Evolutionary conservation across 2,888 invertebrate species (phyloP).

Genomic region (Hedychridium roseum): DNA sequence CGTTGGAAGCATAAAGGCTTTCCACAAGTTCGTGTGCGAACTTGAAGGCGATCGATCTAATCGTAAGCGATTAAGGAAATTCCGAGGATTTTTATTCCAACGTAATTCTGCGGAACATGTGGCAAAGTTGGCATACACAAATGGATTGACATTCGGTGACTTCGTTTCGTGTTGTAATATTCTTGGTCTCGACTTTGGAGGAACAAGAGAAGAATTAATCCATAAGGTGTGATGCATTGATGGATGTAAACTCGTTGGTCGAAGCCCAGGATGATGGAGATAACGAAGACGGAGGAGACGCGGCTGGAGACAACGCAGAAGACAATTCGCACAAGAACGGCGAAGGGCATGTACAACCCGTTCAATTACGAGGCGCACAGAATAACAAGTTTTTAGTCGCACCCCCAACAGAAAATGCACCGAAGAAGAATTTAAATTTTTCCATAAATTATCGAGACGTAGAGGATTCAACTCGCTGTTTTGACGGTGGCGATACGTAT

Average conservation of each 20-base stretch:
- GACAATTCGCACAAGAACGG: too few relatives aligned
- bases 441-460: background rate
- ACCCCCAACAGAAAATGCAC: background rate
- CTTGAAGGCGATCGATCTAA: background rate
- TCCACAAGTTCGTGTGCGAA: background rate
- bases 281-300: background rate
- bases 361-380: background rate
- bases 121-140: background rate
- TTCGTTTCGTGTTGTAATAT: background rate
- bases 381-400: background rate
- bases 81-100: background rate
- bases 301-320: background rate
- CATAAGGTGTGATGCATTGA: background rate
- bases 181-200: background rate
- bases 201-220: background rate
- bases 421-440: background rate
- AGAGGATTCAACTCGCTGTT: background rate
- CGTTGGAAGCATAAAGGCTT: background rate
- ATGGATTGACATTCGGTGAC: background rate
- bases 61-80: background rate
- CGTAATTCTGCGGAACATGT: background rate
- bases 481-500: background rate
- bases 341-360: background rate
- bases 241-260: background rate
- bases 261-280: background rate